Conservation (phyloP, 2,797 vertebrate genomes). For the Neosalanx taihuensis region DNA sequence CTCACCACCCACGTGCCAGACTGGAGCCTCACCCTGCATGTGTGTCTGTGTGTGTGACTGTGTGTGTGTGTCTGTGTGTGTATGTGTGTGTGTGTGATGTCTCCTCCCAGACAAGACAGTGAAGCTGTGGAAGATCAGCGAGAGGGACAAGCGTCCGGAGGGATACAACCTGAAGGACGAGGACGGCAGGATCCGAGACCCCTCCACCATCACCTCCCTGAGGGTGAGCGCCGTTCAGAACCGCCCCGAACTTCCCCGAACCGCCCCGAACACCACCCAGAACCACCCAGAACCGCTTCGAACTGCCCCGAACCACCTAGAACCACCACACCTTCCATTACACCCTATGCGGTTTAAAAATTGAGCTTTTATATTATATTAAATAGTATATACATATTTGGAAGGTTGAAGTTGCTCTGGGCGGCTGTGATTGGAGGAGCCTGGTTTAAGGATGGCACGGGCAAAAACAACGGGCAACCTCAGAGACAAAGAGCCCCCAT, state of each 20-base stretch:
- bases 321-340: background rate
- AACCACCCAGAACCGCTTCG: background rate
- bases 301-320: background rate
- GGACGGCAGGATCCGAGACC: conserved; percentile 91
- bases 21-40: background rate
- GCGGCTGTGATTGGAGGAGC: too few relatives aligned
- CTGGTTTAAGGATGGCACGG: too few relatives aligned
- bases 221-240: conserved; percentile 73
- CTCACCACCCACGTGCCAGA: conserved; percentile 41
- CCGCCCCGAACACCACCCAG: conserved; percentile 5
- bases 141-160: conserved; percentile 93
- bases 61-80: conserved; percentile 11
- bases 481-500: background rate
- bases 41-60: conserved; percentile 21
- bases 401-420: too few relatives aligned
- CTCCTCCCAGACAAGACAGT: conserved; percentile 84
- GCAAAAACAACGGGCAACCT: too few relatives aligned
- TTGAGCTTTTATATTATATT: too few relatives aligned
- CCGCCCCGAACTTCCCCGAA: conserved; percentile 2
- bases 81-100: conserved; percentile 13
- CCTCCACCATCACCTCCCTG: conserved; percentile 90
- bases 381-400: too few relatives aligned
- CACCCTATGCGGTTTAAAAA: background rate
- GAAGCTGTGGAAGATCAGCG: conserved; percentile 99
- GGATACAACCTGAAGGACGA: conserved; percentile 99